These are phyloP conservation scores for Trididemnum clinides DNA, from an alignment of 23 tunicate species.

Conservation along the genomic window DNA sequence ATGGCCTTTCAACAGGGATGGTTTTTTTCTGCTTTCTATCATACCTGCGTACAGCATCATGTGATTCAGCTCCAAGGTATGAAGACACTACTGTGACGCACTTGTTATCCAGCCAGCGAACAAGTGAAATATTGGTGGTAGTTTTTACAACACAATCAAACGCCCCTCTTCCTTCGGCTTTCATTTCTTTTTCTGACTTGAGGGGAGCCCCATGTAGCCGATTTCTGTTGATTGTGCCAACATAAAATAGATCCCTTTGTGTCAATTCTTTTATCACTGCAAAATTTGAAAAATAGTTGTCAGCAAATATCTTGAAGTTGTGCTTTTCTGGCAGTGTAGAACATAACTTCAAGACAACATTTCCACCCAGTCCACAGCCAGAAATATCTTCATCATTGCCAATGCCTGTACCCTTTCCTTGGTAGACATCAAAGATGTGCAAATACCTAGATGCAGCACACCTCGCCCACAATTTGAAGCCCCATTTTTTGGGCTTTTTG, in stretches of 20 bases:
- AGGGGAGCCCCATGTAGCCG: neutral
- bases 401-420: neutral
- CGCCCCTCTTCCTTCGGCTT: neutral
- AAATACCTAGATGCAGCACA: neutral
- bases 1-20: neutral
- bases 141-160: neutral
- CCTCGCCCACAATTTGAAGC: neutral
- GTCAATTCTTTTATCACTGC: neutral
- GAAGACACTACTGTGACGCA: neutral
- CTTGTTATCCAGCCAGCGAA: slow-evolving; percentile 12
- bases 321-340: neutral
- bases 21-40: neutral
- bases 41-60: neutral
- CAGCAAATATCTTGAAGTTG: neutral
- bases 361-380: neutral
- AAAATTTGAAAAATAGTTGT: neutral
- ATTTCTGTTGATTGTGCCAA: neutral
- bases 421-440: neutral
- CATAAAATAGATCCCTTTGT: neutral
- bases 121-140: neutral
- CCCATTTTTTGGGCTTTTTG: neutral
- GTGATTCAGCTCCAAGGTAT: slow-evolving; percentile 2
- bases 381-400: neutral
- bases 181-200: neutral
- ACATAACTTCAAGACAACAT: neutral